Conservation (phyloP, 2,113 vertebrate genomes). For the Mastomys coucha region DNA sequence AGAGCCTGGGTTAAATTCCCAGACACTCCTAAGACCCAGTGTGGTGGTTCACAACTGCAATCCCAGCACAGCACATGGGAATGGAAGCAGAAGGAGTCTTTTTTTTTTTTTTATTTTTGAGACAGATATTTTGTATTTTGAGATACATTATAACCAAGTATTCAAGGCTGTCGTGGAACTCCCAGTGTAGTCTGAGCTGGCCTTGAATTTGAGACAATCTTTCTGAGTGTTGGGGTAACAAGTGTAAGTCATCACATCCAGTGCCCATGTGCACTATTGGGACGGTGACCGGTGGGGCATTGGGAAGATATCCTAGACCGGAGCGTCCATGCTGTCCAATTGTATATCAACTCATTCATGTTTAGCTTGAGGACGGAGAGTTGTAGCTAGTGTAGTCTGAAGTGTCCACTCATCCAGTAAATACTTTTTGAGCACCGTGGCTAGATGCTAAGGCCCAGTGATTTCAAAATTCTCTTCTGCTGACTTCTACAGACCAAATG, state of each 20-base stretch:
- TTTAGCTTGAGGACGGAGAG: not conserved
- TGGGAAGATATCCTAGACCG: not conserved
- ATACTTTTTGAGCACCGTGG: not conserved
- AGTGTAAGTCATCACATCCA: not conserved
- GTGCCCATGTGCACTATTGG: not conserved
- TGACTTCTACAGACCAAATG: not conserved
- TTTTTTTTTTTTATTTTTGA: not conserved
- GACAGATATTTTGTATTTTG: not conserved
- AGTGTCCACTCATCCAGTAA: not conserved
- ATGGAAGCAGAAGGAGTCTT: not conserved
- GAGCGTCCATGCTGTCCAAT: not conserved
- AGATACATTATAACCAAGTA: not conserved
- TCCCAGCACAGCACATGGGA: not conserved
- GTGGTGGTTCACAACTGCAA: not conserved
- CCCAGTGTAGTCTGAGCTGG: not conserved
- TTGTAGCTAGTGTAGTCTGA: not conserved
- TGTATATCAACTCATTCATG: not conserved
- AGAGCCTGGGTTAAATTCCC: not conserved
- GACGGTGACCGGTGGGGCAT: not conserved
- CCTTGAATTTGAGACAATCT: not conserved
- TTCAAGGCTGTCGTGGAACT: not conserved
- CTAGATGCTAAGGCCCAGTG: not conserved
- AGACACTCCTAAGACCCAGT: not conserved
- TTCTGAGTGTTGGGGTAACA: not conserved
- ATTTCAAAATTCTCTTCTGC: not conserved